Evolutionary conservation across 1,140 invertebrate species (phyloP), one percentile per base, ranked within the genome.

Genomic region (Lanistes nyassanus): DNA sequence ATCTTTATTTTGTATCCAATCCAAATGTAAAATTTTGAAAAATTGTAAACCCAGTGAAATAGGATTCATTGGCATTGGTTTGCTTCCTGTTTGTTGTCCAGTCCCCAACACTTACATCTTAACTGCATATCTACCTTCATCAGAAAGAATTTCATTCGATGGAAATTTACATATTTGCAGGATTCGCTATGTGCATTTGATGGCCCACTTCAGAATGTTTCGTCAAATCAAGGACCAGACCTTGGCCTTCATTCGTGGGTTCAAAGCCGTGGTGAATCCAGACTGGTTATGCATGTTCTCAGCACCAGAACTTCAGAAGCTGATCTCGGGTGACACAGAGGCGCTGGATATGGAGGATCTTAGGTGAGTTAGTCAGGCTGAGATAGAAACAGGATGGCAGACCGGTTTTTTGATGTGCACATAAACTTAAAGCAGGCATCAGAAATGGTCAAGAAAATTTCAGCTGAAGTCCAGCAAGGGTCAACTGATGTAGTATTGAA

Each of bases 181-280:
- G 90, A 98, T 99, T 74, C 95, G 95, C 85, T 99, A 99, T 88
- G 97, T 99, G 64, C 98, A 99, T 89, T 90, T 97, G 80, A 98
- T 99, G 96, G 98, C 98, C 4, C 96, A 98, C 88, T 99, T 98
- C 88, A 93, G 97, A 78, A 98, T 99, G 94, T 95, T 98, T 85
- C 94, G 94, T 9, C 98, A 99, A 91, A 90, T 90, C 36, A 85
- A 84, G 83, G 95, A 99, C 71, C 98, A 99, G 90, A 97, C 97
- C 0, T 92, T 94, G 58, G 96, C 97, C 11, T 99, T 99, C 85
- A 97, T 98, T 47, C 94, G 94, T 83, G 98, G 98, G 4, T 99
- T 99, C 87, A 92, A 96, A 77, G 95, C 96, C 11, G 95, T 99
- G 70, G 95, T 99, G 55, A 97, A 97, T 89, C 93, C 93, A 0